These are phyloP conservation scores for Tretioscincus oriximinensis DNA, from an alignment of 2,113 vertebrate genomes.

Conservation along the genomic window DNA sequence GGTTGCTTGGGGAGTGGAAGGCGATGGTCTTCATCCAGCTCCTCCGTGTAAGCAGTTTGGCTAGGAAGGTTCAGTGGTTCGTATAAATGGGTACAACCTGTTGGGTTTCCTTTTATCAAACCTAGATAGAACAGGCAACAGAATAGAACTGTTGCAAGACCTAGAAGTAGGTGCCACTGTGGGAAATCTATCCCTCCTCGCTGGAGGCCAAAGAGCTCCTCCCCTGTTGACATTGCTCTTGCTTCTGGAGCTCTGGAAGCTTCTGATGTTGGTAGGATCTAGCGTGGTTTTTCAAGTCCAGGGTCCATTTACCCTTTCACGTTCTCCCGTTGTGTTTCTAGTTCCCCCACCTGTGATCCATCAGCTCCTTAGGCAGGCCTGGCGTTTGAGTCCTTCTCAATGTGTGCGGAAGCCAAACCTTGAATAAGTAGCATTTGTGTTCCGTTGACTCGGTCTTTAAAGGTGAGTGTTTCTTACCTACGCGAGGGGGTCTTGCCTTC, in stretches of 20 bases:
- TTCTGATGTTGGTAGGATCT: no score
- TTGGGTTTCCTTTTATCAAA: no score
- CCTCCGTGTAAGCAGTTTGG: no score
- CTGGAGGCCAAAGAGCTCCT: no score
- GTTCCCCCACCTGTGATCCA: neutral
- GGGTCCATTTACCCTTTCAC: no score
- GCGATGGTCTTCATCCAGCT: no score
- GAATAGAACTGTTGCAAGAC: neutral
- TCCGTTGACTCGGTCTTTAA: neutral
- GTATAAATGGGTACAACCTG: no score
- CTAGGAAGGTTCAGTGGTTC: no score
- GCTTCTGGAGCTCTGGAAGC: neutral
- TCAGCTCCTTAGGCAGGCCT: neutral
- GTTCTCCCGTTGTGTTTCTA: no score
- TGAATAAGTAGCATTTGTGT: rapidly evolving
- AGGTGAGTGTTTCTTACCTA: neutral
- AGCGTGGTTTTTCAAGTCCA: neutral
- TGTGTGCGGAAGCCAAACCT: no score
- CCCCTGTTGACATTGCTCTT: neutral
- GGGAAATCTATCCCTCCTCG: neutral
- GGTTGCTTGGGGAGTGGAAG: neutral
- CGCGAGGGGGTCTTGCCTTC: neutral
- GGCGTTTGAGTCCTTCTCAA: neutral
- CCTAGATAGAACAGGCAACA: neutral
- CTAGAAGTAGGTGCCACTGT: neutral